Evolutionary conservation across 2,113 vertebrate species (phyloP).

Genomic region (Eurypyga helias): DNA sequence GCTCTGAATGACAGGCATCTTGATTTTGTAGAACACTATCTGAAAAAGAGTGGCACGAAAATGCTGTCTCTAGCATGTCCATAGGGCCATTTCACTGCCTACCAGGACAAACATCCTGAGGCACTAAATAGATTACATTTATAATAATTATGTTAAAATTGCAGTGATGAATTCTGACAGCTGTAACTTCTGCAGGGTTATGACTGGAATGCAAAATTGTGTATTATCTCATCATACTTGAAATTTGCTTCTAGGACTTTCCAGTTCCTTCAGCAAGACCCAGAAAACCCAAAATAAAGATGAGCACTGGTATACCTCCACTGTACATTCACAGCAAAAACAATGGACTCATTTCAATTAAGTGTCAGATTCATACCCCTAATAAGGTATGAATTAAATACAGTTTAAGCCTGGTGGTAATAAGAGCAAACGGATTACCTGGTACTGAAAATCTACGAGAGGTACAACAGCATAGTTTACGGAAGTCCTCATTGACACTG

Average conservation of each 20-base stretch:
- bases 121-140: constrained; percentile 16
- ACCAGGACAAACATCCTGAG: background rate
- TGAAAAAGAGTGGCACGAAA: background rate
- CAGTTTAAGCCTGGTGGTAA: background rate
- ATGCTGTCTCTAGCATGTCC: background rate
- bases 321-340: background rate
- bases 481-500: background rate
- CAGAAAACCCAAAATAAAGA: background rate
- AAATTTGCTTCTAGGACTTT: background rate
- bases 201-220: background rate
- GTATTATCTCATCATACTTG: background rate
- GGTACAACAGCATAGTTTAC: background rate
- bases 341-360: background rate
- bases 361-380: background rate
- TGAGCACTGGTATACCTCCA: background rate
- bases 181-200: background rate
- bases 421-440: background rate
- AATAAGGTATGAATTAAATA: background rate
- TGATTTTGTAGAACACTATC: constrained; percentile 24
- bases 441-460: background rate
- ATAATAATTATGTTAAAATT: constrained; percentile 23
- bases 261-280: background rate
- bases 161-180: constrained; percentile 50
- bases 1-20: constrained; percentile 27
- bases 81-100: constrained; percentile 39